Evolutionary conservation across 1,140 invertebrate genomes (phyloP).

Genomic region (Drosophila equinoxialis): DNA sequence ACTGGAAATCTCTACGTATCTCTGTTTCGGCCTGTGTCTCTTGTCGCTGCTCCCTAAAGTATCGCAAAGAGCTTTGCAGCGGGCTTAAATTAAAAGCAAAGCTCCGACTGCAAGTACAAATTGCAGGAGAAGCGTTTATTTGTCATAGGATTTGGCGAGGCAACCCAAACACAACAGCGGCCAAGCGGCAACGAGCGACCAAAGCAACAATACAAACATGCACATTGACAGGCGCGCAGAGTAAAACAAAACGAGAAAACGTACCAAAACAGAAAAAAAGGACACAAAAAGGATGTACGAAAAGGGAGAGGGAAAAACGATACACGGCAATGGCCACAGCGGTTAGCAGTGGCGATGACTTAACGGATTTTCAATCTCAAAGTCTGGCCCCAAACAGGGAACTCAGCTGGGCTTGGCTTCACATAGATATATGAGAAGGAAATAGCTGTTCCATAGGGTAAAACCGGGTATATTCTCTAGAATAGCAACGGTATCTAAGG

Average conservation of each 20-base stretch:
- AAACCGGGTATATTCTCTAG: background rate
- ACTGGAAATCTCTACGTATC: background rate
- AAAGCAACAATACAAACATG: slow-evolving; percentile 73
- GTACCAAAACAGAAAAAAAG: slow-evolving; percentile 11
- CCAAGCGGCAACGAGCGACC: slow-evolving; percentile 29
- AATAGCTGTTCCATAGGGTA: background rate
- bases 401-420: slow-evolving; percentile 35
- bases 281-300: slow-evolving; percentile 1
- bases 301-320: slow-evolving; percentile 18
- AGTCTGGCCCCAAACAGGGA: slow-evolving; percentile 21
- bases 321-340: slow-evolving; percentile 59
- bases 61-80: slow-evolving; percentile 34
- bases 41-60: slow-evolving; percentile 44
- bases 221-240: slow-evolving; percentile 38
- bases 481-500: no score
- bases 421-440: background rate
- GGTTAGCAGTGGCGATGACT: slow-evolving; percentile 78
- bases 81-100: slow-evolving; percentile 76
- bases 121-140: slow-evolving; percentile 75
- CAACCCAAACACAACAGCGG: slow-evolving; percentile 28
- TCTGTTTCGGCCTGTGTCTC: background rate
- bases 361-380: slow-evolving; percentile 81
- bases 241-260: slow-evolving; percentile 19
- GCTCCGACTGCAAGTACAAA: slow-evolving; percentile 60
- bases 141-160: slow-evolving; percentile 70